Conservation (phyloP, 1,140 invertebrate genomes). For the Drosophila kepulauana region DNA sequence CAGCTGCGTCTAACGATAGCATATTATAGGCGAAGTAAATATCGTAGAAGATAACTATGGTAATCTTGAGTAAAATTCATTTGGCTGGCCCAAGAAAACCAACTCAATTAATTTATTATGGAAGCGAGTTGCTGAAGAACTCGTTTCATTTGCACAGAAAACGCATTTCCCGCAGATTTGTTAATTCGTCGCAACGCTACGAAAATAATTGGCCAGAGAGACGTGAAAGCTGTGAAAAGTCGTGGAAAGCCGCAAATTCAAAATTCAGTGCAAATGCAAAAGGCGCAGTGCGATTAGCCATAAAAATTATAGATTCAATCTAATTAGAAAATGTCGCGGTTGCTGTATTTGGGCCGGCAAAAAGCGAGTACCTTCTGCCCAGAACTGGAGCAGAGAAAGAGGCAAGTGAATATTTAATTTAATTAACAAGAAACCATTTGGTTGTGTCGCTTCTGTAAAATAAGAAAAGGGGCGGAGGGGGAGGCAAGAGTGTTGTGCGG, state of each 20-base stretch:
- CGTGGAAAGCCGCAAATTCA: conserved; percentile 63
- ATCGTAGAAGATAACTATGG: neutral
- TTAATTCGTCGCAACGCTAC: conserved; percentile 27
- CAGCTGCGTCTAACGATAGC: neutral
- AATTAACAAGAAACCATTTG: conserved; percentile 82
- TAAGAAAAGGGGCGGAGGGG: neutral
- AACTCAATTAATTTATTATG: conserved; percentile 53
- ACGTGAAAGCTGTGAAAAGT: conserved; percentile 14
- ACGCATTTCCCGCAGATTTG: conserved; percentile 51
- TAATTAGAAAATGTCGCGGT: conserved; percentile 82
- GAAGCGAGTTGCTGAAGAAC: neutral
- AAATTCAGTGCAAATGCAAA: conserved; percentile 62
- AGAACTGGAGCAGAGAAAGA: neutral
- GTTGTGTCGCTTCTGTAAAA: conserved; percentile 34
- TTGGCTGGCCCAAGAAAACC: neutral
- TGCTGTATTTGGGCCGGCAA: conserved; percentile 2
- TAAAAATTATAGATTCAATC: conserved; percentile 85
- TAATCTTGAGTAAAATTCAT: neutral
- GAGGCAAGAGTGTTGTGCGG: conserved; percentile 29
- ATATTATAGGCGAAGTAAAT: neutral
- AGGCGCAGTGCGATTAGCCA: conserved; percentile 74
- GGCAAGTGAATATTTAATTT: conserved; percentile 80
- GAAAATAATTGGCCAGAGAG: conserved; percentile 37
- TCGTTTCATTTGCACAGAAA: conserved; percentile 73
- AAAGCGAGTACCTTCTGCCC: conserved; percentile 25